phyloP scores from a whole-genome alignment of 2,113 vertebrate species.

The Andinoacara biseriatus region DNA sequence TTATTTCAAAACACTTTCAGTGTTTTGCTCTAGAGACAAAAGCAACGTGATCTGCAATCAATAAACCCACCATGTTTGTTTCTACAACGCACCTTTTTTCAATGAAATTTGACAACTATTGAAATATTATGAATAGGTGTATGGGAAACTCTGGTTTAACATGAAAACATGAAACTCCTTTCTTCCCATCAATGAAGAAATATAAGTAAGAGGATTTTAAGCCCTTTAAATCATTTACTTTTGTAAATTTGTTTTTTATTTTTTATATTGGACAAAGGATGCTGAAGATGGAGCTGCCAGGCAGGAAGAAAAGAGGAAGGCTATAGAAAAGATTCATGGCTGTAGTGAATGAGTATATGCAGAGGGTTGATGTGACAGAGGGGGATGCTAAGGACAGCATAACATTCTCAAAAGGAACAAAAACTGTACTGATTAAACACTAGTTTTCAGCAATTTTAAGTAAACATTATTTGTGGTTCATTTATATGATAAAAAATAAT shows the following conservation, averaged over 20 bases:
- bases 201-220: background rate
- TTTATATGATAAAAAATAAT: too few species aligned
- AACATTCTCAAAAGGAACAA: too few species aligned
- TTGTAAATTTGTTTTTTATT: background rate
- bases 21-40: background rate
- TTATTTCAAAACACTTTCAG: conserved; percentile 1
- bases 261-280: background rate
- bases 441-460: too few species aligned
- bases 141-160: background rate
- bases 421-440: too few species aligned
- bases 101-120: background rate
- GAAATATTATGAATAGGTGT: background rate
- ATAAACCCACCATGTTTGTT: background rate
- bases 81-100: background rate
- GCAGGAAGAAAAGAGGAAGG: background rate
- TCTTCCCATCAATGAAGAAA: background rate
- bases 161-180: background rate
- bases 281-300: background rate
- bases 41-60: background rate
- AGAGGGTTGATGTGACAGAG: background rate
- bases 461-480: too few species aligned
- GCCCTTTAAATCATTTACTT: background rate
- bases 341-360: background rate
- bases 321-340: background rate
- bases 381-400: background rate